A percentile compares a stretch with the other conserved stretches of the same genome.
phyloP scores from a whole-genome alignment of 2,888 invertebrate genomes.

The Trisateles emortualis region DNA sequence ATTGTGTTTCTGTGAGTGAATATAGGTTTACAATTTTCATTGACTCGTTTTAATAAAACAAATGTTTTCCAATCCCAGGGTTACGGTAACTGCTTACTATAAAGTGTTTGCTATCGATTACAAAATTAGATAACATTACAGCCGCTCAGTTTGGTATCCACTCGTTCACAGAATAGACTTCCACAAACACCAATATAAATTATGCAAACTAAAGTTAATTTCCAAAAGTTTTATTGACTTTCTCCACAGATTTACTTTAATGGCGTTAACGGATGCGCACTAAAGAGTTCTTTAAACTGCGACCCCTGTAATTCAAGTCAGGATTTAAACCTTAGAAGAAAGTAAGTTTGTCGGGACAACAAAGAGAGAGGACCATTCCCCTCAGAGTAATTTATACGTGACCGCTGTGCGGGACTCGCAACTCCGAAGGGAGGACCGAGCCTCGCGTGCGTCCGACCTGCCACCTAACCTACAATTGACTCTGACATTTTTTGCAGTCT shows the following conservation, averaged over 20 bases:
- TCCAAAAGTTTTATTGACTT: conserved; percentile 58
- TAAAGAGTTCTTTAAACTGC: conserved; percentile 72
- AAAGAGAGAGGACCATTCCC: conserved; percentile 76
- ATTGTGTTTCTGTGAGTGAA: no score
- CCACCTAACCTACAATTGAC: conserved; percentile 60
- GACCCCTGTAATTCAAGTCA: conserved; percentile 79
- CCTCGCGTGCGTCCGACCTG: conserved; percentile 68
- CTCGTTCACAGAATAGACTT: conserved; percentile 9
- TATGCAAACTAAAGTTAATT: conserved; percentile 53
- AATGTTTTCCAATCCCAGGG: no score
- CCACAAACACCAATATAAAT: conserved; percentile 40
- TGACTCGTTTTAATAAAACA: no score
- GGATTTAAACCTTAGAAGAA: conserved; percentile 81
- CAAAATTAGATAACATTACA: no score
- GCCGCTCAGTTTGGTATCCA: conserved; percentile 7
- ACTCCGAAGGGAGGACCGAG: conserved; percentile 61
- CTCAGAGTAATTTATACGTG: conserved; percentile 84
- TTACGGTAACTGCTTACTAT: no score
- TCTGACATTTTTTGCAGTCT: conserved; percentile 61
- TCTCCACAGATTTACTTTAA: conserved; percentile 52
- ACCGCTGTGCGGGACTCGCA: conserved; percentile 67
- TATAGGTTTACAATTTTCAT: no score
- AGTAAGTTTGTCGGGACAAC: conserved; percentile 80
- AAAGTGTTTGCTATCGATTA: no score
- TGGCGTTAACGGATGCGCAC: conserved; percentile 59